Evolutionary conservation across 2,113 vertebrate genomes (phyloP), one percentile per base, ranked within the genome.

Genomic region (Chlorodrepanis virens): DNA sequence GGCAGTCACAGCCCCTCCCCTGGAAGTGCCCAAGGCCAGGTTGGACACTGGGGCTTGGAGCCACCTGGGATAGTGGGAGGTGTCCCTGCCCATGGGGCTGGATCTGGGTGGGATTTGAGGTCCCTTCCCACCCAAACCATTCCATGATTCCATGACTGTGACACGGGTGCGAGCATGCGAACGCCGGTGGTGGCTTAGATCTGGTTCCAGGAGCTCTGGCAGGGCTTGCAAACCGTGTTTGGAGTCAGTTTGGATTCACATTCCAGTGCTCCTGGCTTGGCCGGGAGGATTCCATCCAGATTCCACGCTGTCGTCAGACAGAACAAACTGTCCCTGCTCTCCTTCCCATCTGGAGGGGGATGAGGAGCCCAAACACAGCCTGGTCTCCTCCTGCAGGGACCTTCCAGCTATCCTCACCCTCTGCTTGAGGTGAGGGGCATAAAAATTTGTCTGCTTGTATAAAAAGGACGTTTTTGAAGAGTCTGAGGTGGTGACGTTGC

Each of bases 341-440:
- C 7, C 89, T 18, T 20, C 22, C 2, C 35, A 1, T 37, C 44
- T 8, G 49, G 28, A 78, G 53, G 35, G 79, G 59, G 28, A 37
- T 1, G 14, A 10, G 5, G 49, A 83, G 45, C 9, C 65, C 7
- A 1, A 5, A 2, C 2, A 1, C 0, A 25, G 40, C 83, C 79
- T 22, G 3, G 1, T 4, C 17, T 10, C 83, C 63, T 83, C 6
- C 3, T 24, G 45, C 40, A 4, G 17, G 49, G 4, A 23, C 33
- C 61, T 57, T 11, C 33, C 47, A 44, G 6, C 40, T 54, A 1
- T 7, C 69, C 45, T 61, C 53, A 3, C 52, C 61, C 35, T 3
- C 3, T 6, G 13, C 16, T 10, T 4, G 56, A 49, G 29, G 47
- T 9, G 47, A 79, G 24, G 42, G 42, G 24, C 4, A 0, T 3